These are phyloP conservation scores for Apamea sordens DNA, from an alignment of 2,888 invertebrate genomes.

Conservation along the genomic window DNA sequence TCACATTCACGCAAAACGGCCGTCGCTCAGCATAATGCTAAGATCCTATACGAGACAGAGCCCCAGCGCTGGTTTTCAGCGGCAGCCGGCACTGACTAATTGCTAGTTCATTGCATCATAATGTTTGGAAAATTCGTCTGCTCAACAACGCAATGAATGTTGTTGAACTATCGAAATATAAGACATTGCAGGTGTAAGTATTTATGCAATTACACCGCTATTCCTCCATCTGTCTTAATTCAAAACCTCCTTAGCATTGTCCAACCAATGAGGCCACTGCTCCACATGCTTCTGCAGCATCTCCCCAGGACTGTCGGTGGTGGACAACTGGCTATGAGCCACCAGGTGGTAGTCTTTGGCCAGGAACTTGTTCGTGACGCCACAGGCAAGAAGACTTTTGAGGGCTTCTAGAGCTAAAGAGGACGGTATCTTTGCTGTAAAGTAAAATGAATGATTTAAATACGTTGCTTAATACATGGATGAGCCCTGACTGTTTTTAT, in stretches of 20 bases:
- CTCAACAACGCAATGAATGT: not conserved
- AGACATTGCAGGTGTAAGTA: not conserved
- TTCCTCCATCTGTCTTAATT: slow-evolving; percentile 5
- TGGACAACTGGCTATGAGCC: slow-evolving; percentile 89
- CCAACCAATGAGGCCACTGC: slow-evolving; percentile 85
- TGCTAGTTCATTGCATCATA: not conserved
- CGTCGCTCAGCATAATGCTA: too few species aligned
- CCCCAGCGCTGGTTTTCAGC: too few species aligned
- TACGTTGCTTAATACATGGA: not conserved
- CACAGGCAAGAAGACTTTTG: slow-evolving; percentile 87
- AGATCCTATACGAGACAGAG: too few species aligned
- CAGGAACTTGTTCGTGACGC: slow-evolving; percentile 83
- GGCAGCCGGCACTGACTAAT: too few species aligned
- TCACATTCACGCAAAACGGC: too few species aligned
- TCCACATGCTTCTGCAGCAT: slow-evolving; percentile 87
- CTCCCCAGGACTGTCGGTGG: slow-evolving; percentile 89
- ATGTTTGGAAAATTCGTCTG: not conserved
- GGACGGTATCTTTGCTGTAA: slow-evolving; percentile 80
- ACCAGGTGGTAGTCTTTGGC: slow-evolving; percentile 85
- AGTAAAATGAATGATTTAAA: not conserved
- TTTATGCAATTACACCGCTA: not conserved
- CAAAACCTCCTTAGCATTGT: slow-evolving; percentile 66
- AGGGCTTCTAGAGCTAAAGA: slow-evolving; percentile 83
- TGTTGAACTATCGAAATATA: not conserved
- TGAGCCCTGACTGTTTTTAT: not conserved